Evolutionary conservation across 2,888 invertebrate genomes (phyloP).

Genomic region (Deroplatys truncata): DNA sequence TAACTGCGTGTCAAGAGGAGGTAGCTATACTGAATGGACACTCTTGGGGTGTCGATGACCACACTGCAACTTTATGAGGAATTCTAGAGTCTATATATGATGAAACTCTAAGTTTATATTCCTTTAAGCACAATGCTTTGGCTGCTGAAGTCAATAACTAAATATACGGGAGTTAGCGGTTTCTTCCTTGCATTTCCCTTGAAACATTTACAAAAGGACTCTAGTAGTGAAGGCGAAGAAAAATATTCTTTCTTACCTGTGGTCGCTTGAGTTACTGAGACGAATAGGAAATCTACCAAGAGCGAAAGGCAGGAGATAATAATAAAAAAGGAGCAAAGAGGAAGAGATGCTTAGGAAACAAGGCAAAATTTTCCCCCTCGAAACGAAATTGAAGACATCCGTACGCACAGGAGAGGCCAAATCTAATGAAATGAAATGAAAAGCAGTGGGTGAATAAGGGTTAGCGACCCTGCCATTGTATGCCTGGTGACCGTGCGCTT

Average conservation of each 20-base stretch:
- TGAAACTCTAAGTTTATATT: too few species aligned
- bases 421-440: conserved; percentile 11
- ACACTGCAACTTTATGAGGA: too few species aligned
- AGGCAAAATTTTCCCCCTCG: background rate
- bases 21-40: too few species aligned
- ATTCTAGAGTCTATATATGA: too few species aligned
- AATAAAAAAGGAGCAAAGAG: background rate
- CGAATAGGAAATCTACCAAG: background rate
- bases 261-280: background rate
- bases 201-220: background rate
- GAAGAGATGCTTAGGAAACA: background rate
- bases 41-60: too few species aligned
- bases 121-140: too few species aligned
- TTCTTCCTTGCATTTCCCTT: too few species aligned
- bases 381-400: conserved; percentile 15
- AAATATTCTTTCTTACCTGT: background rate
- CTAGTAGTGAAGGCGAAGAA: background rate
- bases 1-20: too few species aligned
- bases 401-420: background rate
- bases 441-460: background rate
- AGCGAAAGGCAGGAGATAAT: background rate
- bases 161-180: too few species aligned
- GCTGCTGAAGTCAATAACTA: too few species aligned
- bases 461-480: background rate
- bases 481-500: background rate